Conservation (phyloP, 2,888 invertebrate genomes). For the Sesia apiformis region DNA sequence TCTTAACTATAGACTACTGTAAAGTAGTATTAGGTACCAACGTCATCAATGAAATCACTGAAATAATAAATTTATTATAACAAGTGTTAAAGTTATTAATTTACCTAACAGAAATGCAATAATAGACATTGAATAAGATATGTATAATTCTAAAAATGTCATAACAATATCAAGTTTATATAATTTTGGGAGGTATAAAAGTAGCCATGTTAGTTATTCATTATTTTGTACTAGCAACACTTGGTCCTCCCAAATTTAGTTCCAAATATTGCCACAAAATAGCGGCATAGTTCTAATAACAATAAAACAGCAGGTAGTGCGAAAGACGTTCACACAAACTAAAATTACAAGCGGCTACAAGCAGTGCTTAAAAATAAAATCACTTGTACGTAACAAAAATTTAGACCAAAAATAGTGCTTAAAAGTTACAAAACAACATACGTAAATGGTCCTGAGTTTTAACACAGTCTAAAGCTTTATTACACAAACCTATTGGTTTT, state of each 20-base stretch:
- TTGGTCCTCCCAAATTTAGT: background rate
- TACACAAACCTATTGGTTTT: slow-evolving; percentile 42
- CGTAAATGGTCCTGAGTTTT: slow-evolving; percentile 68
- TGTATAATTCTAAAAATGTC: background rate
- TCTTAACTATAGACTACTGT: slow-evolving; percentile 33
- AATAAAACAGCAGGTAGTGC: slow-evolving; percentile 24
- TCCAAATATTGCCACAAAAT: background rate
- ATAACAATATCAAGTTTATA: background rate
- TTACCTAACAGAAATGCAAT: background rate
- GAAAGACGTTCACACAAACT: slow-evolving; percentile 14
- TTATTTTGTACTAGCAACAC: slow-evolving; percentile 23
- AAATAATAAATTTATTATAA: slow-evolving; percentile 6
- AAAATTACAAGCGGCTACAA: slow-evolving; percentile 54
- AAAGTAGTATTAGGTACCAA: slow-evolving; percentile 23
- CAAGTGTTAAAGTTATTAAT: background rate
- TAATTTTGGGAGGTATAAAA: background rate
- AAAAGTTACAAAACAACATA: slow-evolving; percentile 40
- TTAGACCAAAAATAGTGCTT: slow-evolving; percentile 45
- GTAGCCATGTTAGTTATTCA: background rate
- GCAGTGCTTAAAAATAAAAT: slow-evolving; percentile 50
- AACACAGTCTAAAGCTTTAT: slow-evolving; percentile 63
- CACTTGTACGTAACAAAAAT: slow-evolving; percentile 40
- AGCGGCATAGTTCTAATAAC: background rate
- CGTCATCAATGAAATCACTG: slow-evolving; percentile 15
- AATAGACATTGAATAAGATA: background rate